Base-by-base conservation (phyloP, 2,797 vertebrate species). In the Vespertilio murinus region DNA sequence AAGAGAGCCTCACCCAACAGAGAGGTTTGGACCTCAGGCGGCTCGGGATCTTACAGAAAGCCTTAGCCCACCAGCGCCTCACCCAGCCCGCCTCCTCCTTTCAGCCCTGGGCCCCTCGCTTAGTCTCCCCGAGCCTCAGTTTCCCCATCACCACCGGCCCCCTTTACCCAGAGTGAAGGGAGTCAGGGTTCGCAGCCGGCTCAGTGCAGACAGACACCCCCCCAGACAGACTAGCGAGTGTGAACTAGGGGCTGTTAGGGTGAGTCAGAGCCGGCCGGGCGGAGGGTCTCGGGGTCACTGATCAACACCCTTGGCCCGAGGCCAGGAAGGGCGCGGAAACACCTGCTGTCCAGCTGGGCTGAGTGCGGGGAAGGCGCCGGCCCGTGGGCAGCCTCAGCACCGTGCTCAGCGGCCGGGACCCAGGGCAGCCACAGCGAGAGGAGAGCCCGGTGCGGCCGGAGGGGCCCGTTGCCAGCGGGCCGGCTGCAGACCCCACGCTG, bases 81-180 rank as follows among this genome's bases (percentile, higher is more conserved):
- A 20, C 22, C 18, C 33, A 22, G 33, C 25, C 77, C 0, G 1
- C 11, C 12, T 13, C 1, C 30, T 35, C 14, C 49, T 30, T 12
- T 33, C 22, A 11, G 79, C 8, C 17, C 70, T 0, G 0, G 17
- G 6, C 30, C 40, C 23, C 16, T n/a, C 3, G 0, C n/a, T 45
- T 22, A 2, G 38, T 11, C 59, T 10, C 30, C 30, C 3, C 0
- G 6, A 54, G 52, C 70, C 77, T 92, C 77, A 74, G 61, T 80
- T 61, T 91, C 38, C 70, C 52, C 45, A 11, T n/a, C 7, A 20
- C 28, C n/a, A 14, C 33, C 4, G 33, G 28, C 16, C 11, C 42
- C 54, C 20, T 33, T 11, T 28, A 17, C 42, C 54, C 0, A 3
- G 17, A 22, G 1, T 0, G 23, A 2, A 14, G 5, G 40, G 16